Percentiles rank a stretch among this genome's conserved stretches.
phyloP scores from a whole-genome alignment of 2,888 invertebrate species.

The Cotesia congregata region DNA sequence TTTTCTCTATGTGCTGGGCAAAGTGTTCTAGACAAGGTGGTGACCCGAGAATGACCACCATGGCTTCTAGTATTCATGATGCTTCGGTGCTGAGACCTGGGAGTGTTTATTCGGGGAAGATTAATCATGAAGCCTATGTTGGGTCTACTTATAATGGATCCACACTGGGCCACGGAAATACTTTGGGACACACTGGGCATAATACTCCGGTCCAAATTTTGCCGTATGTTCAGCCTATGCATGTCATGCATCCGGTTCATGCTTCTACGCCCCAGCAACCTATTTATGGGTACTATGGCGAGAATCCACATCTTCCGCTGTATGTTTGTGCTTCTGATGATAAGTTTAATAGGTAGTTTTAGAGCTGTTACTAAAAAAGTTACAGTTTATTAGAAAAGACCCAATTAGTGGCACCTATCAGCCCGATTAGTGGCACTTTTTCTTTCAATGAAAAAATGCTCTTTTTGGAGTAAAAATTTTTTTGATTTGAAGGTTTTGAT shows the following conservation, averaged over 20 bases:
- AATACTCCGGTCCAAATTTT: slow-evolving; percentile 64
- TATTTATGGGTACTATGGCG: slow-evolving; percentile 64
- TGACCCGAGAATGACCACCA: slow-evolving; percentile 62
- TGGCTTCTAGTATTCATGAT: slow-evolving; percentile 65
- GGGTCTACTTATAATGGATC: slow-evolving; percentile 60
- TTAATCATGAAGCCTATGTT: slow-evolving; percentile 63
- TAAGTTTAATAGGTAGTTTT: slow-evolving; percentile 64
- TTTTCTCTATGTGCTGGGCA: slow-evolving; percentile 88
- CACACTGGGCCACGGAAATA: slow-evolving; percentile 61
- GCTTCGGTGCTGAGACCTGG: slow-evolving; percentile 65
- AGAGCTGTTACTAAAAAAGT: neutral
- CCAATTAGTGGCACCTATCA: too few relatives aligned
- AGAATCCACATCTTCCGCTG: slow-evolving; percentile 59
- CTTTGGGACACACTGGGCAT: slow-evolving; percentile 43
- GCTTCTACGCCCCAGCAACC: slow-evolving; percentile 55
- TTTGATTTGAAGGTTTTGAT: too few relatives aligned
- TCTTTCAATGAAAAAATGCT: too few relatives aligned
- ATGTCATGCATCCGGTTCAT: slow-evolving; percentile 59
- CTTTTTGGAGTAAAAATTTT: too few relatives aligned
- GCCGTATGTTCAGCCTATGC: slow-evolving; percentile 64
- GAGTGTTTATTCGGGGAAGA: slow-evolving; percentile 64
- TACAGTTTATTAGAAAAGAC: too few relatives aligned
- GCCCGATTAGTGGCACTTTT: too few relatives aligned
- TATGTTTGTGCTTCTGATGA: slow-evolving; percentile 64
- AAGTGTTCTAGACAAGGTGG: slow-evolving; percentile 74